Evolutionary conservation across 2,888 invertebrate genomes (phyloP), one percentile per base, ranked within the genome.

Genomic region (Anoncus sp.): DNA sequence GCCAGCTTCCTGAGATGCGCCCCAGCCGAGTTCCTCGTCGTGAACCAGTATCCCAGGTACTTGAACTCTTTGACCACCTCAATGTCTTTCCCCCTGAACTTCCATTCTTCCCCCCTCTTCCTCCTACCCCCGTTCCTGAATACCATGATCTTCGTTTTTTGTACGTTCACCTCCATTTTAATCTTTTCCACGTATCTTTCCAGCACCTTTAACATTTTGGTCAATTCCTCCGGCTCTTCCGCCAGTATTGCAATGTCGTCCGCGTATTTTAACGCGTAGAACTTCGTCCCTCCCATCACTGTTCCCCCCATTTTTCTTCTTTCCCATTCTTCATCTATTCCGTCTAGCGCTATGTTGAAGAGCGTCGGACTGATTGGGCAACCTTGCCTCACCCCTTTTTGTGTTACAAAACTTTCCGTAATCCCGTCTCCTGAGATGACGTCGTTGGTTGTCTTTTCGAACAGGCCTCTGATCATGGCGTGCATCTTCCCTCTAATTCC

Each of bases 11-110:
- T 43, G 4, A 65, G 1, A 14, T 73, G 57, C 3, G 16, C 51
- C 18, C 45, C n/a, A 2, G 3, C n/a, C 12, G 57, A 40, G 45
- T 57, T 57, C 12, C 65, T 31, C 38, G 63, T 22, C 12, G 38
- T 22, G 31, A 73, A 65, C 73, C 73, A 73, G 18, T 38, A 73
- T 0, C 73, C 65, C 57, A 73, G 20, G n/a, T 65, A 73, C 12
- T 73, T 73, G 16, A 73, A 65, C 27, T 65, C 65, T 0, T 65
- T 65, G 9, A 73, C 59, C 10, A 73, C 65, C 4, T 65, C 65
- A 22, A 73, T 57, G 1, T 65, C 14, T 22, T 47, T 18, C 5
- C 65, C 65, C 47, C 62, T 45, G 38, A 57, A 73, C 14, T 57
- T 55, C 73, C 65, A 73, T 3, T n/a, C 16, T 27, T 73, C 40